Evolutionary conservation across 2,113 vertebrate genomes (phyloP), one percentile per base, ranked within the genome.

Genomic region (Falco punctatus): DNA sequence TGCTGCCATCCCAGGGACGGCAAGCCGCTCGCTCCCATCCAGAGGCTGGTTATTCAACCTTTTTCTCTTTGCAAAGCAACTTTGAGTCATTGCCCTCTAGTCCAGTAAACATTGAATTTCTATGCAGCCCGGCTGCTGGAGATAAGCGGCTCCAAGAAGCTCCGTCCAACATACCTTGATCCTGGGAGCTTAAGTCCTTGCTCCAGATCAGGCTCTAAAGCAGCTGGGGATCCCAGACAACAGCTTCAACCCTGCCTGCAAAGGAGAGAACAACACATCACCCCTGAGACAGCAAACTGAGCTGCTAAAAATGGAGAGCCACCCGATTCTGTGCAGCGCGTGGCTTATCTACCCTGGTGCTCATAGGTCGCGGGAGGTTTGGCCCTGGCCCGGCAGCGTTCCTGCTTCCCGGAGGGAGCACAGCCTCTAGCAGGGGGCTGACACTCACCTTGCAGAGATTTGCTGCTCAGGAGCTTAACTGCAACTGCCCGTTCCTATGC

Each of bases 371-470:
- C 2, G 2, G 40, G 57, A 77, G 58, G 62, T 55, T 81, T 69
- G 1, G 1, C 57, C 51, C 7, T 67, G 32, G 20, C 27, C 33
- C 2, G 0, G 49, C 80, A 17, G 58, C 4, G 0, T 27, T 66
- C 2, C 0, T n/a, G 44, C 61, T 87, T 52, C 42, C 38, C 62
- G n/a, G 30, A 32, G 32, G 51, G 33, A 73, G 61, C 7, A 3
- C 22, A 81, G 71, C 19, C 44, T 32, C 59, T 24, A 55, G 48
- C 88, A 54, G 52, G 84, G 30, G 69, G 16, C 83, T 93, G 81
- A 85, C 79, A 42, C 92, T 95, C 93, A 96, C 94, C 95, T 96
- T 96, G 90, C 70, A 72, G 73, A 95, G 96, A 97, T 94, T 94
- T 91, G 62, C 87, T 16, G 84, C 84, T 91, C 78, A 80, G 73